A percentile compares a stretch with the other conserved stretches of the same genome.
Evolutionary conservation across 2,888 invertebrate genomes (phyloP).

Genomic region (Drosophila paranaensis): DNA sequence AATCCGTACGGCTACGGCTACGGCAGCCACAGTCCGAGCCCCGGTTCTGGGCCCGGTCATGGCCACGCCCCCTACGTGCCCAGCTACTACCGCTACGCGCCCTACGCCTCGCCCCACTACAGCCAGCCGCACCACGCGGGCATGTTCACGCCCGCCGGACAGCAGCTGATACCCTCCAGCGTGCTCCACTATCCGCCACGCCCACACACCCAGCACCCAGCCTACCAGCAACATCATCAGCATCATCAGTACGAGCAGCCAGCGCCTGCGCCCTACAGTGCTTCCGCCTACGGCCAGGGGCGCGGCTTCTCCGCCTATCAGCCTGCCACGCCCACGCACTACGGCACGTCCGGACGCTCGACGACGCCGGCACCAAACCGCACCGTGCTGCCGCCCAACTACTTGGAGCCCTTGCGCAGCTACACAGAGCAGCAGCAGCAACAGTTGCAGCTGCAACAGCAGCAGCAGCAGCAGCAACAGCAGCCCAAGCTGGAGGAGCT

Average conservation of each 20-base stretch:
- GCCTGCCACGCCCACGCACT: conserved; percentile 44
- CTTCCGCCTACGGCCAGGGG: conserved; percentile 61
- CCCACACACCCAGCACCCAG: conserved; percentile 26
- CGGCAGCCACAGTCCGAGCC: conserved; percentile 29
- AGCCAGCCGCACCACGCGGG: conserved; percentile 60
- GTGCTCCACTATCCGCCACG: conserved; percentile 81
- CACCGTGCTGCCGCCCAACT: conserved; percentile 69
- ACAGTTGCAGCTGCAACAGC: conserved; percentile 31
- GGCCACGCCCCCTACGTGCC: conserved; percentile 53
- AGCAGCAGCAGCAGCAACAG: conserved; percentile 23
- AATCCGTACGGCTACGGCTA: conserved; percentile 54
- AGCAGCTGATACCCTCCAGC: conserved; percentile 78
- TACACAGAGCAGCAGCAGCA: conserved; percentile 48
- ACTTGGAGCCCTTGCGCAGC: conserved; percentile 62
- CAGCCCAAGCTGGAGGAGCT: conserved; percentile 58
- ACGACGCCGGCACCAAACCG: conserved; percentile 72
- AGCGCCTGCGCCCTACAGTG: conserved; percentile 63
- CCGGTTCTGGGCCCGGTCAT: conserved; percentile 4
- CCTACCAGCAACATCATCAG: conserved; percentile 25
- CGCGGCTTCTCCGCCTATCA: conserved; percentile 64
- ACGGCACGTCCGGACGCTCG: conserved; percentile 63
- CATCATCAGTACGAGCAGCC: conserved; percentile 59
- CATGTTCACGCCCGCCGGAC: conserved; percentile 77
- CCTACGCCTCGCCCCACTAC: conserved; percentile 70
- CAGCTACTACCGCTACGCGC: conserved; percentile 71